Percentiles rank a stretch among this genome's conserved stretches.
phyloP scores from a whole-genome alignment of 1,140 invertebrate species.

The Rhizoglyphus robini region DNA sequence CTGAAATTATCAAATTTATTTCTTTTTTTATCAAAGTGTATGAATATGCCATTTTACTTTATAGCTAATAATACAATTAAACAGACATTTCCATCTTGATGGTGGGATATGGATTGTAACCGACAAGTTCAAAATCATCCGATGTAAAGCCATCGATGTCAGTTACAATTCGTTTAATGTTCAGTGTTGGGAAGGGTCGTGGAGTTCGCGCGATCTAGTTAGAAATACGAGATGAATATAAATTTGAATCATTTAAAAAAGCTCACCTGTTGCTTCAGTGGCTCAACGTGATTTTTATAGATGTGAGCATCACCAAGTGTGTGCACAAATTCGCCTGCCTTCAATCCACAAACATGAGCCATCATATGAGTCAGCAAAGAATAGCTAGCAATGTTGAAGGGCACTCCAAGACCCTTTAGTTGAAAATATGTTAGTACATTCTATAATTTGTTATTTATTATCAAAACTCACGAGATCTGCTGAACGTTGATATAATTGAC shows the following conservation, averaged over 20 bases:
- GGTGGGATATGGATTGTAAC: conserved; percentile 78
- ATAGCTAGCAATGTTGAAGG: conserved; percentile 98
- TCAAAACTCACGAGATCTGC: conserved; percentile 62
- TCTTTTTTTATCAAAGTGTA: too few relatives aligned
- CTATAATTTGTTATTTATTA: not conserved
- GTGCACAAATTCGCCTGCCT: conserved; percentile 90
- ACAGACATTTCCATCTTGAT: conserved; percentile 95
- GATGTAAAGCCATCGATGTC: conserved; percentile 78
- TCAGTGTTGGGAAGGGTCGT: conserved; percentile 64
- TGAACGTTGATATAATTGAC: conserved; percentile 88
- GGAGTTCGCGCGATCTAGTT: conserved; percentile 55
- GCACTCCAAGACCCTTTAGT: conserved; percentile 72
- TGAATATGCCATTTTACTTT: too few relatives aligned
- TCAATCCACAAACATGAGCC: conserved; percentile 76
- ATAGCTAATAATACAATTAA: too few relatives aligned
- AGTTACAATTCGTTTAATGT: conserved; percentile 51
- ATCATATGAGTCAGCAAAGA: conserved; percentile 88
- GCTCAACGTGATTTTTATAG: conserved; percentile 79
- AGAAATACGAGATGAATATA: not conserved
- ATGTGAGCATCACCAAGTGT: conserved; percentile 93
- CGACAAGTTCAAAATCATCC: conserved; percentile 74
- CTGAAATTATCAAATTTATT: too few relatives aligned
- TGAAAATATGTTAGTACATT: not conserved
- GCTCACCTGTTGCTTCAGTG: conserved; percentile 59
- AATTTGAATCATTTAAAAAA: not conserved